Evolutionary conservation across 2,888 invertebrate genomes (phyloP), one percentile per base, ranked within the genome.

Genomic region (Arrhopalites spinosus): DNA sequence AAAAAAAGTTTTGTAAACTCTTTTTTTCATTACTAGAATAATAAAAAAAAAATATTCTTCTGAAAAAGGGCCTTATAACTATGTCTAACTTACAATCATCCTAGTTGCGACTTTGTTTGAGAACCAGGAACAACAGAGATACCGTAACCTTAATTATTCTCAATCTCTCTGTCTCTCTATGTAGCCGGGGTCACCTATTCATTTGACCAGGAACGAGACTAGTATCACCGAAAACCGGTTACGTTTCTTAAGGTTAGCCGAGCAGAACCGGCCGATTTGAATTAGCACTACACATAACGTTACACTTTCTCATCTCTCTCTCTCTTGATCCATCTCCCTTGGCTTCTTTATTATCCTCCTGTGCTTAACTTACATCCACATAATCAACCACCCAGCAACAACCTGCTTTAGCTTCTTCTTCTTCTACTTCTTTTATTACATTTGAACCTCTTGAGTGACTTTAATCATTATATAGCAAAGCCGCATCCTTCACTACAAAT

Each of bases 81-180:
- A n/a, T n/a, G n/a, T n/a, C n/a, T n/a, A n/a, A n/a, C n/a, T n/a
- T 64, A 27, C 25, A 30, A 64, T 36, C 36, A 36, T 66, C 15
- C 2, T 45, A 66, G 30, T 20, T 36, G n/a, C n/a, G n/a, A n/a
- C n/a, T 36, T 43, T 15, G 66, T 20, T 20, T 45, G 67, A 71
- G 71, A 71, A 71, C 71, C 71, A 71, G 71, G 61, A 71, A 59
- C 25, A 59, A 59, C 72, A 72, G 43, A 64, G 63, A 61, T 72
- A 72, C 72, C 72, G 72, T 72, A 72, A 72, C 72, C 72, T 72
- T 72, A 72, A 72, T 72, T 72, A 61, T 72, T 63, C 72, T 61
- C 45, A 7, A 23, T 59, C 27, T 36, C 36, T 36, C 36, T 36
- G 5, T 53, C 53, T 53, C 23, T 53, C 23, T 5, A 15, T 59